Evolutionary conservation across 1,140 invertebrate genomes (phyloP).

Genomic region (Pogonognathellus flavescens): DNA sequence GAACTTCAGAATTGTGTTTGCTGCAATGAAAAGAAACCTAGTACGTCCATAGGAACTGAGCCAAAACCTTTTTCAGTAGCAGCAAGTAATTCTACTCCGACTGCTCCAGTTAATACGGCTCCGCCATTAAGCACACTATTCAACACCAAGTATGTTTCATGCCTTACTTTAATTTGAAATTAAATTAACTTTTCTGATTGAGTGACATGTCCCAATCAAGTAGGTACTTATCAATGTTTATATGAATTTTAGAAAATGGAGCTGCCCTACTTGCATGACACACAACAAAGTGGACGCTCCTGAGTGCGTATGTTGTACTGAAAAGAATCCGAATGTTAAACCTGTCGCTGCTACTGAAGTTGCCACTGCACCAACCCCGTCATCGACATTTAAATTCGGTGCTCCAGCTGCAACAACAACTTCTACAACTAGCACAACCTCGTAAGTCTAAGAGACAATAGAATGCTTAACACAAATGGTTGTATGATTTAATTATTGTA

Average conservation of each 20-base stretch:
- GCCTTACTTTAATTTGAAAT: neutral
- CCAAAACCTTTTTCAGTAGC: neutral
- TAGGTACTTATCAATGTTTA: too few species aligned
- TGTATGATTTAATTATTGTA: too few species aligned
- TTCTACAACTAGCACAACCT: neutral
- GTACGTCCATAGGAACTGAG: neutral
- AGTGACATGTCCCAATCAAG: too few species aligned
- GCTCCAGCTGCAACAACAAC: neutral
- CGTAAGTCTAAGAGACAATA: too few species aligned
- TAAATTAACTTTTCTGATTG: constrained; percentile 5
- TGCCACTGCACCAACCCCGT: neutral
- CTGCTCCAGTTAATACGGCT: neutral
- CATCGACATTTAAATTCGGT: neutral
- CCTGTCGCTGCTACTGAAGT: neutral
- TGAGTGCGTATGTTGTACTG: constrained; percentile 36
- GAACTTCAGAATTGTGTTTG: neutral
- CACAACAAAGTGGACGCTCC: constrained; percentile 25
- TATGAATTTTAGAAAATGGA: constrained; percentile 7
- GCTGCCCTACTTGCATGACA: constrained; percentile 50
- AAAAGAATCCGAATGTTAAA: constrained; percentile 52
- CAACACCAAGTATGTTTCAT: neutral
- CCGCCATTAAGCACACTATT: neutral
- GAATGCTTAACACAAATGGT: too few species aligned
- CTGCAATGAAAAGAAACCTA: constrained; percentile 21
- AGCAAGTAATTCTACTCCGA: neutral